Percentiles rank a stretch among this genome's conserved stretches.
Evolutionary conservation across 2,113 vertebrate genomes (phyloP).

Genomic region (Struthidea cinerea): DNA sequence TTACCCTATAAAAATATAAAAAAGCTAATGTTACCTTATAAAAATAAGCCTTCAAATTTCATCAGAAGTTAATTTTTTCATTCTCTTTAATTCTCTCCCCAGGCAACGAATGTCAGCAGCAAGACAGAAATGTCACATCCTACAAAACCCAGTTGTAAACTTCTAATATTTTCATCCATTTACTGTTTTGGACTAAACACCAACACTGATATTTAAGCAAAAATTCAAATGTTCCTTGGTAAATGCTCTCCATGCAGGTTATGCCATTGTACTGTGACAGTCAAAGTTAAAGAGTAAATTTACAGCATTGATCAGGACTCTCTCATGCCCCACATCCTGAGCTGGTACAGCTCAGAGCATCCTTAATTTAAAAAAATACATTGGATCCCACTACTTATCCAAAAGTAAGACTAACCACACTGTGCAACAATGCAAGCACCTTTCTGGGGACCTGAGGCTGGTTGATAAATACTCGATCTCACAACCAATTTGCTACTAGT

Average conservation of each 20-base stretch:
- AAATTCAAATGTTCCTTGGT: neutral
- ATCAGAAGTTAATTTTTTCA: neutral
- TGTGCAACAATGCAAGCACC: neutral
- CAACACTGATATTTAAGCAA: neutral
- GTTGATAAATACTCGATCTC: neutral
- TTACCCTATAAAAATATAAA: too few species aligned
- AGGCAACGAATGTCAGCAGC: neutral
- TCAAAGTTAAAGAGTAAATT: neutral
- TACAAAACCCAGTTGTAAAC: neutral
- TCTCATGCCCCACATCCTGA: neutral
- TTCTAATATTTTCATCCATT: neutral
- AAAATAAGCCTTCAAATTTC: neutral
- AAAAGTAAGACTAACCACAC: neutral
- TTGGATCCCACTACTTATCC: neutral
- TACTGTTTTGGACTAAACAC: neutral
- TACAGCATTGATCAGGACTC: neutral
- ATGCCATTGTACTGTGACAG: neutral
- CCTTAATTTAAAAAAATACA: neutral
- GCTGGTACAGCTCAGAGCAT: neutral
- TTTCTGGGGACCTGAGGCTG: neutral
- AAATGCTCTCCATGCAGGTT: neutral
- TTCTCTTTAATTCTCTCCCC: neutral
- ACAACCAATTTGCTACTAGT: neutral
- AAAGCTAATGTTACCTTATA: neutral
- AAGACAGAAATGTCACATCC: conserved; percentile 1